A percentile compares a stretch with the other conserved stretches of the same genome.
Evolutionary conservation across 2,888 invertebrate species (phyloP).

Genomic region (Epirrita christyi): DNA sequence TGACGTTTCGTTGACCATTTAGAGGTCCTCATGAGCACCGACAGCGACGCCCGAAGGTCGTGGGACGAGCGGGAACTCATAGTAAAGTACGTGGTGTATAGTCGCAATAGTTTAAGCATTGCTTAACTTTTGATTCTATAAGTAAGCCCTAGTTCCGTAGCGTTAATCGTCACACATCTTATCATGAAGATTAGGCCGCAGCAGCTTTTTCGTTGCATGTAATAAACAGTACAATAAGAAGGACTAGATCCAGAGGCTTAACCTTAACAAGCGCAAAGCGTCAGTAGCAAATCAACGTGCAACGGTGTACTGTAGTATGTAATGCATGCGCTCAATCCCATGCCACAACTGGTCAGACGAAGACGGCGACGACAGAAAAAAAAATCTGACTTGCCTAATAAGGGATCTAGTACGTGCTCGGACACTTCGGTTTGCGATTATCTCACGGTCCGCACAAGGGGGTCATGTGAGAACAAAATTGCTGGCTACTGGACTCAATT

Average conservation of each 20-base stretch:
- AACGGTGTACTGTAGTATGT: constrained; percentile 45
- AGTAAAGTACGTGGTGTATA: too few species aligned
- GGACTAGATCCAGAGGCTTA: constrained; percentile 3
- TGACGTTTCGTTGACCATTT: too few species aligned
- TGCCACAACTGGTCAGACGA: constrained; percentile 49
- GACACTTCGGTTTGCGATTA: constrained; percentile 78
- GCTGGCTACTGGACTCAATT: constrained; percentile 64
- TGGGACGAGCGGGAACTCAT: too few species aligned
- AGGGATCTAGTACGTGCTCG: constrained; percentile 73
- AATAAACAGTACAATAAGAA: too few species aligned
- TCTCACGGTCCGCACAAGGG: constrained; percentile 76
- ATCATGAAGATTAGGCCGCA: too few species aligned
- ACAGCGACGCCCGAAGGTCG: too few species aligned
- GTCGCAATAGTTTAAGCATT: too few species aligned
- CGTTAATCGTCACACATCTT: too few species aligned
- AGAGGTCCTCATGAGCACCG: too few species aligned
- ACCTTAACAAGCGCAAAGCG: constrained; percentile 11
- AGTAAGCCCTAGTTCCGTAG: too few species aligned
- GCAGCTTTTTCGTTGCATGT: too few species aligned
- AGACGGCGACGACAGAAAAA: constrained; percentile 61
- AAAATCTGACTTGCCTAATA: constrained; percentile 72
- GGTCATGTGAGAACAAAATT: constrained; percentile 76
- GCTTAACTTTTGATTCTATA: too few species aligned
- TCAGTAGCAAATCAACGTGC: constrained; percentile 38
- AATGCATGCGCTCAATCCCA: constrained; percentile 65